Percentiles rank a stretch among this genome's conserved stretches.
Evolutionary conservation across 2,797 vertebrate species (phyloP).

Genomic region (Falco biarmicus): DNA sequence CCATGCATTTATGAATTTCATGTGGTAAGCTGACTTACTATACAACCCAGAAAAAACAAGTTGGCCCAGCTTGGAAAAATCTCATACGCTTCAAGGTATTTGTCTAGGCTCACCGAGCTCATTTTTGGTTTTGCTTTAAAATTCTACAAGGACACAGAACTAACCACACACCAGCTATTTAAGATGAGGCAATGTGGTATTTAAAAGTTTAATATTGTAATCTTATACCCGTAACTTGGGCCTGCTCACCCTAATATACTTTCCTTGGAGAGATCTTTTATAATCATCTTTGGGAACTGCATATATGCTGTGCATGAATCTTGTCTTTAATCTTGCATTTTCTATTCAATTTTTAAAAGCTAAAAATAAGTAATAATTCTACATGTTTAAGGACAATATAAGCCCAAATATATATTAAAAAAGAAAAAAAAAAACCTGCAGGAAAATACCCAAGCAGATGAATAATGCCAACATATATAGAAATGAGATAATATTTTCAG

Average conservation of each 20-base stretch:
- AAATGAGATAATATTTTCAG: background rate
- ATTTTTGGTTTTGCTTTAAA: slow-evolving; percentile 51
- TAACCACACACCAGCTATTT: slow-evolving; percentile 9
- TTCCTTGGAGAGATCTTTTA: background rate
- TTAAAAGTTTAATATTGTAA: slow-evolving; percentile 28
- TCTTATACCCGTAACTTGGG: background rate
- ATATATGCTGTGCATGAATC: background rate
- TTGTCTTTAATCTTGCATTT: background rate
- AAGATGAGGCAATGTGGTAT: background rate
- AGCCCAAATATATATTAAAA: background rate
- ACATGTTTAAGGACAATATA: background rate
- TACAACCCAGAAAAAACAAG: slow-evolving; percentile 17
- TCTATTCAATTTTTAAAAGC: background rate
- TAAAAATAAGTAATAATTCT: background rate
- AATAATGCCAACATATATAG: background rate
- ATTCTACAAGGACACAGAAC: slow-evolving; percentile 10
- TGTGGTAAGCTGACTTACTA: slow-evolving; percentile 9
- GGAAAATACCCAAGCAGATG: background rate
- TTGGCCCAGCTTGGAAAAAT: slow-evolving; percentile 2
- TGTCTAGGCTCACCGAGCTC: slow-evolving; percentile 22
- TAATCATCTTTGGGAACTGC: background rate
- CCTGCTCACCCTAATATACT: background rate
- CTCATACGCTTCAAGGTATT: slow-evolving; percentile 39
- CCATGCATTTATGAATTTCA: slow-evolving; percentile 15
- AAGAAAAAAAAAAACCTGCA: background rate